Evolutionary conservation across 2,888 invertebrate species (phyloP), one percentile per base, ranked within the genome.

Genomic region (Taenaris catops): DNA sequence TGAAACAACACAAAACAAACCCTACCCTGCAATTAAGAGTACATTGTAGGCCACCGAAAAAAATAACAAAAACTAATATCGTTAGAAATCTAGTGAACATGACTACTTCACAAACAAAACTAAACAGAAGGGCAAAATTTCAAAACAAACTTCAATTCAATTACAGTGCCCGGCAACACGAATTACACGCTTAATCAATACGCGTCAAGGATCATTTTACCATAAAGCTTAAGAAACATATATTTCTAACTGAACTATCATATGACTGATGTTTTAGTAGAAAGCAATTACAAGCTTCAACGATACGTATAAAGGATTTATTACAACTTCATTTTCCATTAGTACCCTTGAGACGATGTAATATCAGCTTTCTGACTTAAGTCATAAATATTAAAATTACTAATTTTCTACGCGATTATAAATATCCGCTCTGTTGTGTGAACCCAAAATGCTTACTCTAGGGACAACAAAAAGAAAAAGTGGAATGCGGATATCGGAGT

Each of bases 281-380:
- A 38, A 41, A 47, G 36, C 58, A 69, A 73, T 74, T 63, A 66
- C 50, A 47, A 45, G 53, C 44, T 58, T 48, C 66, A 63, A 35
- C 58, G 63, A 48, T 48, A 50, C 58, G 51, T 57, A 42, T 45
- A 43, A 42, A 46, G 37, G 31, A 34, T 35, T 34, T 43, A 42
- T 37, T 31, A 46, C 34, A 35, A 40, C 37, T 33, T 36, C 34
- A 40, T 37, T 39, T 40, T 36, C 33, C 33, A 34, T 18, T 20
- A 31, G 21, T 25, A 18, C 35, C 25, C 25, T 28, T 33, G 25
- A 37, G 43, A 29, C 25, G 14, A 5, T 25, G 20, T 19, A 37
- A 26, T 31, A 11, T 34, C 10, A 21, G 23, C 19, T 23, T 25
- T 35, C 7, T 27, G 20, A 32, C 12, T 11, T 1, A n/a, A 9